phyloP scores from a whole-genome alignment of 2,888 invertebrate genomes.

The Cephonodes hylas region DNA sequence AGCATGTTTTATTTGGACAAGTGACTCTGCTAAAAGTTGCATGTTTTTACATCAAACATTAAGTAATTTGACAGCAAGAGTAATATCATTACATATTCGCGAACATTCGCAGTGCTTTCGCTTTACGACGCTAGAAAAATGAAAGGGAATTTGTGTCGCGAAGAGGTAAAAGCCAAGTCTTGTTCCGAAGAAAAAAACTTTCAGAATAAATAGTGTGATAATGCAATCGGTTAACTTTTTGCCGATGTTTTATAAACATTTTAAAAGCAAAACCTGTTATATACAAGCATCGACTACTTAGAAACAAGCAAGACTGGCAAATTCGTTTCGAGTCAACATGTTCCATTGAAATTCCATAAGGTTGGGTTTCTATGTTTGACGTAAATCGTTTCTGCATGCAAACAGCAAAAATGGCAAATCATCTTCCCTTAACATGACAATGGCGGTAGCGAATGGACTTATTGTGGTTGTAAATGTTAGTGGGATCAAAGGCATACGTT shows the following conservation, averaged over 20 bases:
- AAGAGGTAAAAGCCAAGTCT: slow-evolving; percentile 50
- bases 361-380: background rate
- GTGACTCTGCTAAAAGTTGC: slow-evolving; percentile 58
- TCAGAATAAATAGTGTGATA: slow-evolving; percentile 5
- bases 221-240: slow-evolving; percentile 8
- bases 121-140: slow-evolving; percentile 33
- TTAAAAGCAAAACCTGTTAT: slow-evolving; percentile 4
- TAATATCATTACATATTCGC: slow-evolving; percentile 60
- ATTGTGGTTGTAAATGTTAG: slow-evolving; percentile 5
- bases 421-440: background rate
- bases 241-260: background rate
- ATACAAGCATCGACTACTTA: background rate
- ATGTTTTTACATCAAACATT: slow-evolving; percentile 65
- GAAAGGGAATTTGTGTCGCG: slow-evolving; percentile 21
- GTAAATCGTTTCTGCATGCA: background rate
- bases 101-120: slow-evolving; percentile 51
- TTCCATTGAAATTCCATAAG: background rate
- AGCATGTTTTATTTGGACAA: slow-evolving; percentile 54
- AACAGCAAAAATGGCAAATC: background rate
- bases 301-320: background rate
- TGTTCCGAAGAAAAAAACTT: slow-evolving; percentile 40
- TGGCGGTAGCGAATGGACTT: slow-evolving; percentile 1
- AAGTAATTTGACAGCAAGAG: slow-evolving; percentile 57
- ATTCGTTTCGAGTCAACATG: background rate
- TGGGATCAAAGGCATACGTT: background rate